Base-by-base conservation (phyloP, 2,888 invertebrate genomes). In the Himalopsyche japonica region DNA sequence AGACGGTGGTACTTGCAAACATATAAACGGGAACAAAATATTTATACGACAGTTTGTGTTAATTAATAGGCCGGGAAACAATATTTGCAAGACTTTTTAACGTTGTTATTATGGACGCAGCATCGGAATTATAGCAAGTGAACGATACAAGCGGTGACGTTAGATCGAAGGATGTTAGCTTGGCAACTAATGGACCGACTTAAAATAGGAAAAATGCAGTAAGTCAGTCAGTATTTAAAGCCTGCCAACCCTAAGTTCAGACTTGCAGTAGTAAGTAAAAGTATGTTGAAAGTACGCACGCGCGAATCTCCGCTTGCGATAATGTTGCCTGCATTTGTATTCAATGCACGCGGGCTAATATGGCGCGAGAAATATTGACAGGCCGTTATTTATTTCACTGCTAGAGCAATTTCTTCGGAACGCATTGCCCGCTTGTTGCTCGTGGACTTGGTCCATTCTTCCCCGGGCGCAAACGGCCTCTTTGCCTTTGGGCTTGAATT, bases 291-390 rank as follows among this genome's bases (percentile, higher is more conserved):
- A 79, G 32, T 43, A 70, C 81, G 81, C 57, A 76, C 87, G 89
- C 87, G 88, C 88, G 90, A 91, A 91, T 91, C 91, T 91, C 91
- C 92, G 92, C 93, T 93, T 93, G 92, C 93, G 93, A 92, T 91
- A 90, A 91, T 91, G 91, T 91, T 88, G 86, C 87, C 82, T 87
- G 89, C 88, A 91, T 91, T 92, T 90, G 91, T 91, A 92, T 92
- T 90, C 92, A 91, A 91, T 90, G 89, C 89, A 89, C 89, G 89
- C 88, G 88, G 88, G 90, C 90, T 90, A 91, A 92, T 91, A 92
- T 90, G 90, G 90, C 88, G 89, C 88, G 88, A 89, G 88, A 89
- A 90, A 89, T 90, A 91, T 90, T 89, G 91, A 90, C 90, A 89
- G 89, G 83, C 85, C 86, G 88, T 90, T 90, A 91, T 91, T 91